Conservation (phyloP, 1,140 invertebrate species). For the Brachionus rubens region DNA sequence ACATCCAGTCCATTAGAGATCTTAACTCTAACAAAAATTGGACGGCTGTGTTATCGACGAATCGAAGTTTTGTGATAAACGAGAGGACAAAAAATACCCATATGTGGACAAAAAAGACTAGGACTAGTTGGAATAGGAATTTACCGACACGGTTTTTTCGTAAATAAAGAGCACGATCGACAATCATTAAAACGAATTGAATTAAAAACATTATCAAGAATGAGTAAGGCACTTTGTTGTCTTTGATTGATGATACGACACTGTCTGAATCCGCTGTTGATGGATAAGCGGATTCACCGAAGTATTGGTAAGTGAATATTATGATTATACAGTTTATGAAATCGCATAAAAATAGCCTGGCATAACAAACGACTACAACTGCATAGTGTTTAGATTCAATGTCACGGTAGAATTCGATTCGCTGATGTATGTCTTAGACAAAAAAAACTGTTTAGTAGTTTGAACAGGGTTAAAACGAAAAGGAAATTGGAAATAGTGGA, state of each 20-base stretch:
- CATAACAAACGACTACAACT: constrained; percentile 88
- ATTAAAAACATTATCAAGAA: constrained; percentile 92
- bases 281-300: constrained; percentile 59
- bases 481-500: no score
- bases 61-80: constrained; percentile 84
- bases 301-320: constrained; percentile 90
- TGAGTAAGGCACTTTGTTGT: constrained; percentile 88
- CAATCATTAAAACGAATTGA: constrained; percentile 82
- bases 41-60: constrained; percentile 73
- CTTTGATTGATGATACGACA: constrained; percentile 60
- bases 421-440: constrained; percentile 1
- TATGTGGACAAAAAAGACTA: constrained; percentile 87
- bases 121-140: constrained; percentile 73
- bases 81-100: constrained; percentile 97
- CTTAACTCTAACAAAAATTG: constrained; percentile 94
- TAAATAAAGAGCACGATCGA: constrained; percentile 91
- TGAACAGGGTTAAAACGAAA: no score
- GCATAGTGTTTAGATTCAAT: constrained; percentile 50
- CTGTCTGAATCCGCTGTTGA: constrained; percentile 17
- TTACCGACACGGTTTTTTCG: constrained; percentile 85
- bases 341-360: constrained; percentile 96
- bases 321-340: constrained; percentile 95
- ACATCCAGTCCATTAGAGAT: constrained; percentile 96
- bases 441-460: not conserved
- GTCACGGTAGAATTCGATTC: constrained; percentile 50